Percentiles rank a stretch among this genome's conserved stretches.
Conservation (phyloP, 2,113 vertebrate genomes). For the Psittacula cyanocephala region DNA sequence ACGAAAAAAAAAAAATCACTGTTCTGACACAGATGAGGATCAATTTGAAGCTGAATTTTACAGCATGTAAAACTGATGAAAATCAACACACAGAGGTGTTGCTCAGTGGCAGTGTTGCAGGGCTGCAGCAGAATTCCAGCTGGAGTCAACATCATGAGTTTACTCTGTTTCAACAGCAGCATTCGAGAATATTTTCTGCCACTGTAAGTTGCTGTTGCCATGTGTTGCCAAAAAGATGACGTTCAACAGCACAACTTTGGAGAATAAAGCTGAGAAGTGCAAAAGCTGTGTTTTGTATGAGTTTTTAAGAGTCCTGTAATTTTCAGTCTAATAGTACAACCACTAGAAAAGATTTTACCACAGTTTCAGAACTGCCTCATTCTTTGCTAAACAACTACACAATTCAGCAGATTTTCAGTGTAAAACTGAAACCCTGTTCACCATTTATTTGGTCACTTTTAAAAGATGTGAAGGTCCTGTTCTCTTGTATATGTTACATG, state of each 20-base stretch:
- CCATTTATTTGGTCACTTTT: not conserved
- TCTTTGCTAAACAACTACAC: not conserved
- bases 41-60: not conserved
- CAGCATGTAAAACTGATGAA: not conserved
- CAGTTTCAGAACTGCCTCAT: not conserved
- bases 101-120: not conserved
- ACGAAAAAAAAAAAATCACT: not conserved
- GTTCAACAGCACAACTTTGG: not conserved
- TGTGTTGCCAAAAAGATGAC: not conserved
- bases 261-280: not conserved
- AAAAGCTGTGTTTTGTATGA: not conserved
- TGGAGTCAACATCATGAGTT: not conserved
- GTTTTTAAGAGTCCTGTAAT: not conserved
- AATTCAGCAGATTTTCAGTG: not conserved
- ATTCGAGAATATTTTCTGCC: not conserved
- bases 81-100: not conserved
- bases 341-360: not conserved
- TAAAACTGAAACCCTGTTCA: not conserved
- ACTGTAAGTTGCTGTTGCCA: not conserved
- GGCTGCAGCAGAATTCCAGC: not conserved
- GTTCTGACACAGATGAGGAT: not conserved
- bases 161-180: not conserved
- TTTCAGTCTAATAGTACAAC: not conserved
- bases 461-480: not conserved
- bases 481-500: not conserved